A percentile compares a stretch with the other conserved stretches of the same genome.
These are phyloP conservation scores for Mergus octosetaceus DNA, from an alignment of 2,797 vertebrate species.

Conservation along the genomic window DNA sequence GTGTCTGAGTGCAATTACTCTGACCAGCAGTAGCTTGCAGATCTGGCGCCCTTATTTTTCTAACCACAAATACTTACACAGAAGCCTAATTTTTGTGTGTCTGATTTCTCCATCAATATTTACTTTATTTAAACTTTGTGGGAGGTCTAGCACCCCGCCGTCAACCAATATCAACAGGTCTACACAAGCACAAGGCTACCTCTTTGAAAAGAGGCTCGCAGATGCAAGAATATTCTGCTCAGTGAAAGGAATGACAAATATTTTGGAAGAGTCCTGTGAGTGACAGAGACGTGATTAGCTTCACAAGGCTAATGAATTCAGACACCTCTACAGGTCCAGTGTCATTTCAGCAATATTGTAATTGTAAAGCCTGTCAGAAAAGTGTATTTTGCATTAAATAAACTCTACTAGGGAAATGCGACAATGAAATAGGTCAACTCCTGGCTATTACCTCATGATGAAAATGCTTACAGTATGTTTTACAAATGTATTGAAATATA, in stretches of 20 bases:
- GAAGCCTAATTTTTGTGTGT: slow-evolving; percentile 57
- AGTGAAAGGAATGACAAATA: slow-evolving; percentile 24
- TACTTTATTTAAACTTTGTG: slow-evolving; percentile 59
- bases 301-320: slow-evolving; percentile 55
- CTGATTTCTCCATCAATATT: slow-evolving; percentile 65
- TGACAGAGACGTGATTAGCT: slow-evolving; percentile 44
- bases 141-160: slow-evolving; percentile 47
- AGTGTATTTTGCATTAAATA: slow-evolving; percentile 55
- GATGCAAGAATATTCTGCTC: slow-evolving; percentile 26
- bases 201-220: slow-evolving; percentile 34
- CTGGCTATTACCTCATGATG: neutral
- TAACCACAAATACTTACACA: slow-evolving; percentile 67
- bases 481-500: neutral
- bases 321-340: neutral
- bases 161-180: slow-evolving; percentile 24
- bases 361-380: slow-evolving; percentile 48
- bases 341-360: slow-evolving; percentile 43
- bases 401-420: slow-evolving; percentile 32
- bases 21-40: slow-evolving; percentile 37
- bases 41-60: slow-evolving; percentile 51
- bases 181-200: slow-evolving; percentile 12
- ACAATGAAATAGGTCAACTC: slow-evolving; percentile 42
- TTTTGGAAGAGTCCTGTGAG: slow-evolving; percentile 31
- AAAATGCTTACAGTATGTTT: neutral
- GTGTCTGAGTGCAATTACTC: slow-evolving; percentile 54